A percentile compares a stretch with the other conserved stretches of the same genome.
phyloP scores from a whole-genome alignment of 2,888 invertebrate genomes.

The Onthophagus sagittarius region DNA sequence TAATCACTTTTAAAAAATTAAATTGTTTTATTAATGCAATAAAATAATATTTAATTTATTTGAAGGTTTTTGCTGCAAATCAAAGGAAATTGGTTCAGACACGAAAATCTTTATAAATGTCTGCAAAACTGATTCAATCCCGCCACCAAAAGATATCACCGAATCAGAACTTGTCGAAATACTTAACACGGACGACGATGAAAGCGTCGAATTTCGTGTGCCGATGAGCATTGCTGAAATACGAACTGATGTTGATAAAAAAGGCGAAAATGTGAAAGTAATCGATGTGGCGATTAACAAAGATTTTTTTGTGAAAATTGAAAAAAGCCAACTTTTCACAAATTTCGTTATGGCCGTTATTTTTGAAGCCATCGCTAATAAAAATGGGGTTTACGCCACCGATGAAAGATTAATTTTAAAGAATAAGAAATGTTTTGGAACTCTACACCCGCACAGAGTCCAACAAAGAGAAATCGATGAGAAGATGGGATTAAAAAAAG shows the following conservation, averaged over 20 bases:
- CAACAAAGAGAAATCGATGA: slow-evolving; percentile 68
- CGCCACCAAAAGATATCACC: slow-evolving; percentile 69
- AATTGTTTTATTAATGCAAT: background rate
- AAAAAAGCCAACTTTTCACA: slow-evolving; percentile 66
- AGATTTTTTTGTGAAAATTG: slow-evolving; percentile 71
- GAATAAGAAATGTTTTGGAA: slow-evolving; percentile 72
- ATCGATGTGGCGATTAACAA: slow-evolving; percentile 84
- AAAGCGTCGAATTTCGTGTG: slow-evolving; percentile 68
- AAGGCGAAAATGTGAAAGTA: slow-evolving; percentile 65
- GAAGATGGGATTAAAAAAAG: slow-evolving; percentile 42
- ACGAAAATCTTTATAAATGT: slow-evolving; percentile 81
- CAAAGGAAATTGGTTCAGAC: slow-evolving; percentile 60
- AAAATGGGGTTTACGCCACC: slow-evolving; percentile 69
- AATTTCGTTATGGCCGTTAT: slow-evolving; percentile 76
- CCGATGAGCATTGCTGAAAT: slow-evolving; percentile 90
- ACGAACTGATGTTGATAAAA: slow-evolving; percentile 72
- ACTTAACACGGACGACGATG: slow-evolving; percentile 54
- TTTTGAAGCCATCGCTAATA: slow-evolving; percentile 74
- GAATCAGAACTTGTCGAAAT: slow-evolving; percentile 68
- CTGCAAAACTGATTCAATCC: slow-evolving; percentile 75
- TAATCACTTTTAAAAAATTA: background rate
- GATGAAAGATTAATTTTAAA: slow-evolving; percentile 65
- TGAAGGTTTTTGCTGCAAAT: slow-evolving; percentile 76
- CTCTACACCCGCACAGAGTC: slow-evolving; percentile 69
- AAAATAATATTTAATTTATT: slow-evolving; percentile 3